Conservation (phyloP, 1,140 invertebrate species). For the Monomorium pharaonis region DNA sequence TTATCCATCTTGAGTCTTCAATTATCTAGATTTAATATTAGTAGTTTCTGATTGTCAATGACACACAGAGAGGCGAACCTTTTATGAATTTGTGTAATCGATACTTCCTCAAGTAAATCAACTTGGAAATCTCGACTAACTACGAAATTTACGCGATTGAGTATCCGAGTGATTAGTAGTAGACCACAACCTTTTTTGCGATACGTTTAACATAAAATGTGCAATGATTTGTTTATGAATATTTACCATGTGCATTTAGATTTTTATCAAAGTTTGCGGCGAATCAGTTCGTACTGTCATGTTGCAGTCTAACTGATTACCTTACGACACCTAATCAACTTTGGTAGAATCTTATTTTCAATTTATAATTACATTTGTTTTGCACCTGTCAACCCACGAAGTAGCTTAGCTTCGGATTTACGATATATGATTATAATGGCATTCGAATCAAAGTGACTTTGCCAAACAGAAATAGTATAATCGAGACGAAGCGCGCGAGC, state of each 20-base stretch:
- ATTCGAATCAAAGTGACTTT: not conserved
- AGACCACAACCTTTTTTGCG: not conserved
- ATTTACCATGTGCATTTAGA: not conserved
- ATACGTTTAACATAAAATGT: not conserved
- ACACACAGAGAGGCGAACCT: not conserved
- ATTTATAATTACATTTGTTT: not conserved
- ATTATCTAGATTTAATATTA: no score
- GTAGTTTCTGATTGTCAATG: not conserved
- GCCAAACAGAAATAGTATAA: not conserved
- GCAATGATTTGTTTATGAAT: not conserved
- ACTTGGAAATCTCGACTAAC: not conserved
- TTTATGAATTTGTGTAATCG: conserved; percentile 22
- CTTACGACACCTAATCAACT: not conserved
- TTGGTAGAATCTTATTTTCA: not conserved
- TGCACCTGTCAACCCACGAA: not conserved
- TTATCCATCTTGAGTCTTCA: no score
- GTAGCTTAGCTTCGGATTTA: not conserved
- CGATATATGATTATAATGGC: not conserved
- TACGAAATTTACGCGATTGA: not conserved
- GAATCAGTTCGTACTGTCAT: not conserved
- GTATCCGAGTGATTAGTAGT: not conserved
- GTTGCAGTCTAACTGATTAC: not conserved
- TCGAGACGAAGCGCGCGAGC: not conserved
- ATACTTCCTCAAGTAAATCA: not conserved
- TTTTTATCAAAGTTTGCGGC: not conserved